phyloP scores from a whole-genome alignment of 1,140 invertebrate species.

The Drosophila repletoides region DNA sequence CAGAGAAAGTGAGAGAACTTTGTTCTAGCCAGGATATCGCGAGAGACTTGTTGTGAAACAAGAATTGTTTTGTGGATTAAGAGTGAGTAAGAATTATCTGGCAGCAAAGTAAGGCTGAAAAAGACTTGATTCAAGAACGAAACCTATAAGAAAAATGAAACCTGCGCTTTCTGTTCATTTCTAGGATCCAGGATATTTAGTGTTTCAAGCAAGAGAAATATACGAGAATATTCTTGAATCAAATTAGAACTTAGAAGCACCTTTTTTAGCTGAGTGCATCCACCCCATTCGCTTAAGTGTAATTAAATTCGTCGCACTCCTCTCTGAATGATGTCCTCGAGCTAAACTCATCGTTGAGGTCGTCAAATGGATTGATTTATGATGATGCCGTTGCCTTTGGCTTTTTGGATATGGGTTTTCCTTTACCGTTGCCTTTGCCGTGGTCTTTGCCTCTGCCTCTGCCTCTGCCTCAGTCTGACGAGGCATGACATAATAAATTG shows the following conservation, averaged over 20 bases:
- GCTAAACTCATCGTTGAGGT: constrained; percentile 30
- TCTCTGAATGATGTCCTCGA: neutral
- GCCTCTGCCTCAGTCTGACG: constrained; percentile 21
- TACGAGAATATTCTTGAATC: too few relatives aligned
- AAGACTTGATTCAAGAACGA: too few relatives aligned
- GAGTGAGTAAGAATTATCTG: too few relatives aligned
- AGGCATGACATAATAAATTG: constrained; percentile 74
- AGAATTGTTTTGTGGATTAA: too few relatives aligned
- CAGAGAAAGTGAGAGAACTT: neutral
- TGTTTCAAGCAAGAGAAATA: too few relatives aligned
- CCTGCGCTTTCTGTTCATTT: too few relatives aligned
- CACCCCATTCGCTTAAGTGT: constrained; percentile 63
- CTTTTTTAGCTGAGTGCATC: neutral
- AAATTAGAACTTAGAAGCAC: too few relatives aligned
- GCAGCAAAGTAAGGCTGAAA: too few relatives aligned
- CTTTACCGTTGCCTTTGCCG: neutral
- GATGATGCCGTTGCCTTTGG: constrained; percentile 52
- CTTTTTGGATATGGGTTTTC: neutral
- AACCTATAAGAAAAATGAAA: too few relatives aligned
- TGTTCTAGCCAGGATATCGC: too few relatives aligned
- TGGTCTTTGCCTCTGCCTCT: neutral
- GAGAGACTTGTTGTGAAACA: too few relatives aligned
- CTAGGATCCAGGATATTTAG: too few relatives aligned
- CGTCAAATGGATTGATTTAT: constrained; percentile 79
- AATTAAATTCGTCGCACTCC: constrained; percentile 64